Conservation (phyloP, 2,113 vertebrate species). For the Xiphophorus couchianus region DNA sequence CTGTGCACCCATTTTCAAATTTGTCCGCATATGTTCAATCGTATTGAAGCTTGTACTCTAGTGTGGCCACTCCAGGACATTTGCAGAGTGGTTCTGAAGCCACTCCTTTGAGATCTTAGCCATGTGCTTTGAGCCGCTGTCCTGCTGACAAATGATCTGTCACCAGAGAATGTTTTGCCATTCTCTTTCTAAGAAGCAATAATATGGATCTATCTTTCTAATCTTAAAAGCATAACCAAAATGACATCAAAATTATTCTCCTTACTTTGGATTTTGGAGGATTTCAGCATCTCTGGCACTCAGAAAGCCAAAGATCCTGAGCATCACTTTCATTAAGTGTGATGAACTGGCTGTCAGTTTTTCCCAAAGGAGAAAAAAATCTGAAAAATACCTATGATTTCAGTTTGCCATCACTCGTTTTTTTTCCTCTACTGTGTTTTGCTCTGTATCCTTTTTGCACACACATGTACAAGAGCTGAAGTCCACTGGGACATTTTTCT, state of each 20-base stretch:
- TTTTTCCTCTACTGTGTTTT: constrained; percentile 1
- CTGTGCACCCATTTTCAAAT: no score
- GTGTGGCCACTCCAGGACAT: no score
- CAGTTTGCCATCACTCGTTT: constrained; percentile 32
- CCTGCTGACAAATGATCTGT: no score
- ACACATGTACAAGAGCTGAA: constrained; percentile 39
- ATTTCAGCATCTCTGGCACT: constrained; percentile 41
- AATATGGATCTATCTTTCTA: neutral
- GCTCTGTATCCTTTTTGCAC: constrained; percentile 9
- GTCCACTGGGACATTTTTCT: constrained; percentile 66
- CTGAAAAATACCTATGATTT: constrained; percentile 62
- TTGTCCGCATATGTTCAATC: no score
- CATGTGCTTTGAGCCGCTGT: no score
- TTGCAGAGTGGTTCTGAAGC: no score
- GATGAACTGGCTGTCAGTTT: constrained; percentile 50
- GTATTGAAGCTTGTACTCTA: no score
- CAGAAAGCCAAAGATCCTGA: constrained; percentile 46
- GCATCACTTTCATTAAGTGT: constrained; percentile 54
- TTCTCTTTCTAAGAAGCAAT: neutral
- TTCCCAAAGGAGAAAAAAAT: constrained; percentile 39
- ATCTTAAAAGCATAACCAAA: neutral
- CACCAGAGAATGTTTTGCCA: neutral
- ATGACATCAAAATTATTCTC: constrained; percentile 20
- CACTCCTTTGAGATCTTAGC: no score
- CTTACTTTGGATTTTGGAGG: constrained; percentile 18